phyloP scores from a whole-genome alignment of 2,888 invertebrate species.

The Perithous albicinctus region DNA sequence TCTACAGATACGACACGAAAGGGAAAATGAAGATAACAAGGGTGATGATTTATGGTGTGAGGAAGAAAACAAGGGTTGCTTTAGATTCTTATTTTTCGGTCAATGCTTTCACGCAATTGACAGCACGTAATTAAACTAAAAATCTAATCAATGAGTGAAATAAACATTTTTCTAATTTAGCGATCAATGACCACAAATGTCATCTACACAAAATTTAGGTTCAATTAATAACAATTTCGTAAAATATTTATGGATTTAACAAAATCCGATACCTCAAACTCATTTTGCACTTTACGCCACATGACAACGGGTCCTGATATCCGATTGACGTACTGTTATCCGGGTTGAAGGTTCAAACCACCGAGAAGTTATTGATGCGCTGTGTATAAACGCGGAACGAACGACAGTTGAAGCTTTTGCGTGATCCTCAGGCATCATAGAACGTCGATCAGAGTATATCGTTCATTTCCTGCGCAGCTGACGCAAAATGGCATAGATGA shows the following conservation, averaged over 20 bases:
- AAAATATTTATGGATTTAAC: not conserved
- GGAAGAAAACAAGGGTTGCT: not conserved
- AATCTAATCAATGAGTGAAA: not conserved
- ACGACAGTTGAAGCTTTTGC: not conserved
- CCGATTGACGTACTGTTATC: not conserved
- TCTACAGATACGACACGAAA: not conserved
- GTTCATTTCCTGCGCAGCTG: not conserved
- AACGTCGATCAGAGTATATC: conserved; percentile 3
- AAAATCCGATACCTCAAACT: not conserved
- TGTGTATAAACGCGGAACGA: not conserved
- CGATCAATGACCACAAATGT: not conserved
- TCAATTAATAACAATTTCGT: not conserved
- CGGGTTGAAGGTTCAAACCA: not conserved
- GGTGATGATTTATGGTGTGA: not conserved
- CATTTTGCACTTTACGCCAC: not conserved
- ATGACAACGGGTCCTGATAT: not conserved
- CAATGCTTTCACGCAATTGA: not conserved
- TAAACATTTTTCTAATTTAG: not conserved
- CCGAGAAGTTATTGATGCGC: not conserved
- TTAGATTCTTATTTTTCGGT: not conserved
- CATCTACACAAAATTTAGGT: not conserved
- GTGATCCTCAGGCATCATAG: not conserved
- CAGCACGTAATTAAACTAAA: not conserved
- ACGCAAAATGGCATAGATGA: not conserved
- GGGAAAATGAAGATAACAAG: not conserved